These are phyloP conservation scores for Orchestia grillus DNA, from an alignment of 1,140 invertebrate species.

Conservation along the genomic window DNA sequence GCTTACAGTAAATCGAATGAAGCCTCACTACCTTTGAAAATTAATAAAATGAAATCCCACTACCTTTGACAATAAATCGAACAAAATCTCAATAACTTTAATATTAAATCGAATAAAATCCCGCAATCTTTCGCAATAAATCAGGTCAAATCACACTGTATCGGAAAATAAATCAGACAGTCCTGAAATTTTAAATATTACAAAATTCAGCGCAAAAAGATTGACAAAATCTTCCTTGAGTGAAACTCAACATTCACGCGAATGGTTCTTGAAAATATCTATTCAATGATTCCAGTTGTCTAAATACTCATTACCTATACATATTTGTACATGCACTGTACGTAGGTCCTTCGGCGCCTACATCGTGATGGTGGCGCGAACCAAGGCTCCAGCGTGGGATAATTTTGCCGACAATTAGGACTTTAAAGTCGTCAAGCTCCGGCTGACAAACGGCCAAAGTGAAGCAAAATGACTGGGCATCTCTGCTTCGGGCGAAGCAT, in stretches of 20 bases:
- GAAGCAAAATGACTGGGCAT: background rate
- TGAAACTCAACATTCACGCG: background rate
- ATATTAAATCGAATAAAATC: background rate
- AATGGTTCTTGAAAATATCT: background rate
- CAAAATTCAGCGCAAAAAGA: too few species aligned
- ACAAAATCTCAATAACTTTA: background rate
- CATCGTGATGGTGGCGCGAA: too few species aligned
- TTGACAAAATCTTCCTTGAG: too few species aligned
- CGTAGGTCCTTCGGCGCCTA: too few species aligned
- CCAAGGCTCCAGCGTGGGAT: background rate
- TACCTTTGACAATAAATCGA: background rate
- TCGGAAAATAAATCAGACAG: background rate
- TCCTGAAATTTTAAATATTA: background rate
- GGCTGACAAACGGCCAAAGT: background rate
- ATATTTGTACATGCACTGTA: too few species aligned
- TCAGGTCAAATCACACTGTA: background rate
- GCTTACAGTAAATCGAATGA: too few species aligned
- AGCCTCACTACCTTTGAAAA: too few species aligned
- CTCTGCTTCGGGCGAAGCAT: background rate
- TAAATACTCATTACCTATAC: background rate
- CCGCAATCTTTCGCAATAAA: background rate
- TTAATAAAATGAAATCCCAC: background rate
- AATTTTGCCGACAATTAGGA: background rate
- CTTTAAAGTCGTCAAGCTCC: background rate
- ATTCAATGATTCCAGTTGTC: background rate